Evolutionary conservation across 2,888 invertebrate species (phyloP).

Genomic region (Agonopterix subpropinquella): DNA sequence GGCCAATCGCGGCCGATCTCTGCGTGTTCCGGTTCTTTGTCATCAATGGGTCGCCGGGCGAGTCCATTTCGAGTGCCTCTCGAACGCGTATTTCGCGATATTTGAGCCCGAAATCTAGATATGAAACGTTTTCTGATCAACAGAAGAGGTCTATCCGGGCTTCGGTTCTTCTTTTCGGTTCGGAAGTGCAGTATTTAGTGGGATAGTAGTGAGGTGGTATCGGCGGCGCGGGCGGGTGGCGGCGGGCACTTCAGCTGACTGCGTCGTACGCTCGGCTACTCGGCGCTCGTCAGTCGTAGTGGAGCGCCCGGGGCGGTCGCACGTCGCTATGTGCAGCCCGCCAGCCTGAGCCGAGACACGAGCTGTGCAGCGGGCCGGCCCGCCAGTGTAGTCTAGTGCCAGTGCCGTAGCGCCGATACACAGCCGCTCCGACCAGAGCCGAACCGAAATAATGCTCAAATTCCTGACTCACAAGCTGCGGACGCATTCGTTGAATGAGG

Average conservation of each 20-base stretch:
- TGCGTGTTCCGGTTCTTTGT: constrained; percentile 80
- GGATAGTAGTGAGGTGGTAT: constrained; percentile 50
- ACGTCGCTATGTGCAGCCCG: constrained; percentile 37
- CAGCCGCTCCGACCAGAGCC: constrained; percentile 10
- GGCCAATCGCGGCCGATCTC: constrained; percentile 76
- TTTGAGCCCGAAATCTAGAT: constrained; percentile 7
- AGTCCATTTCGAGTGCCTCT: constrained; percentile 70
- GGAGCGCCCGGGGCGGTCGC: constrained; percentile 51
- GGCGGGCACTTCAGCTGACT: constrained; percentile 73
- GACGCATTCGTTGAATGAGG: constrained; percentile 91
- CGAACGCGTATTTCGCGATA: constrained; percentile 46
- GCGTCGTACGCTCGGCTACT: constrained; percentile 69
- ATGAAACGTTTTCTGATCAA: constrained; percentile 18
- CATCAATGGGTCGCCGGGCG: constrained; percentile 82
- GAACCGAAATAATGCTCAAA: constrained; percentile 82
- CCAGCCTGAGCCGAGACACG: constrained; percentile 53
- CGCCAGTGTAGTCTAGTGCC: background rate
- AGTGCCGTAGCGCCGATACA: constrained; percentile 2
- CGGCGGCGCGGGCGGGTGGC: constrained; percentile 41
- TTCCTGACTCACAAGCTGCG: constrained; percentile 90
- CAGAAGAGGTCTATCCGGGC: constrained; percentile 13
- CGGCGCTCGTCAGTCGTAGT: constrained; percentile 44
- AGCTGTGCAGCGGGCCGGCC: constrained; percentile 29
- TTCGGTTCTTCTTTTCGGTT: constrained; percentile 12
- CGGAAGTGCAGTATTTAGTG: constrained; percentile 36